These are phyloP conservation scores for Antechinus stuartii DNA, from an alignment of 2,113 vertebrate species.

Conservation along the genomic window DNA sequence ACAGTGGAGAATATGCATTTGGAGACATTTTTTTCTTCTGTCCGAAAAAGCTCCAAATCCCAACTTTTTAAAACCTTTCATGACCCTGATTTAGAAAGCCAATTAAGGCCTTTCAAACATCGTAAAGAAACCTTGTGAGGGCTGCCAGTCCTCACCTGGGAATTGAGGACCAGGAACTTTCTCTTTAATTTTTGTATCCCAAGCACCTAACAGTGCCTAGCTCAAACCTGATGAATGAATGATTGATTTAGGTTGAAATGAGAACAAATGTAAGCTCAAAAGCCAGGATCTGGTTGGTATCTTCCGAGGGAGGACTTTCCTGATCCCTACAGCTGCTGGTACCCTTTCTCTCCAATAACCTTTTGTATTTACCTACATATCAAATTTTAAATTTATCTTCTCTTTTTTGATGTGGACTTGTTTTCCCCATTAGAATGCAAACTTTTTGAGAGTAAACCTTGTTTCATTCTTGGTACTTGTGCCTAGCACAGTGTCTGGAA, in stretches of 20 bases:
- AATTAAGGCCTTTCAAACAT: background rate
- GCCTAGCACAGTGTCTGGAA: background rate
- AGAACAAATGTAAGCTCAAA: background rate
- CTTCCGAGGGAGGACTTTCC: background rate
- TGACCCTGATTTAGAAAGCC: background rate
- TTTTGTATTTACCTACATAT: background rate
- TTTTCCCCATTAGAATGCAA: background rate
- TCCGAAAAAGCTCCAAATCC: background rate
- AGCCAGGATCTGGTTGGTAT: background rate
- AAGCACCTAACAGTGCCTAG: background rate
- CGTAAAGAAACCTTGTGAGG: background rate
- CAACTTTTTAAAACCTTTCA: background rate
- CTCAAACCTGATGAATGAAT: background rate
- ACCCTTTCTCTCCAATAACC: background rate
- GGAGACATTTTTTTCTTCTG: background rate
- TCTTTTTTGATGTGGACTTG: background rate
- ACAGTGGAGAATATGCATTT: background rate
- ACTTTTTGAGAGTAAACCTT: background rate
- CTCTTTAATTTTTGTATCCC: background rate
- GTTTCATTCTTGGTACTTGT: background rate
- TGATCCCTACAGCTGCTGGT: background rate
- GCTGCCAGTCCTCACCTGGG: background rate
- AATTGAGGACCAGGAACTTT: background rate
- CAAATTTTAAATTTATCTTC: background rate
- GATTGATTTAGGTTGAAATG: background rate